Base-by-base conservation (phyloP, 2,797 vertebrate species). In the Platyrinchus mystaceus region DNA sequence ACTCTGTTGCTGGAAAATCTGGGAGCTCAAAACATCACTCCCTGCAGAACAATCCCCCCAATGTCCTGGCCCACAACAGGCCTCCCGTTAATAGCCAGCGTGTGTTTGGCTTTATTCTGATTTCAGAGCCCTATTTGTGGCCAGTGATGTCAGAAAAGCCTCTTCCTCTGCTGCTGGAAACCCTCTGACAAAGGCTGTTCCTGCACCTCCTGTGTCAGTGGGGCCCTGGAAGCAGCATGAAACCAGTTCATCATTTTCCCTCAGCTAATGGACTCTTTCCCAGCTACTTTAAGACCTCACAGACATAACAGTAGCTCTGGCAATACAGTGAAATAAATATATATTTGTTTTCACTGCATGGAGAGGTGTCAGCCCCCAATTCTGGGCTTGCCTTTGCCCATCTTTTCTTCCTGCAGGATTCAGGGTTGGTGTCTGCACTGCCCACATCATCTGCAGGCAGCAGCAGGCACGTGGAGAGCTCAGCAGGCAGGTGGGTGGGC, bases 161-260 rank as follows among this genome's bases (percentile, higher is more conserved):
- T 84, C 79, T 93, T 95, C 79, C 79, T 93, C 46, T 59, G 89
- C 96, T 86, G 46, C 30, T 89, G 76, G 66, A 75, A 92, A 47
- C 79, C 58, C 74, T 80, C 58, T 44, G 50, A 32, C 79, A 75
- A 19, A 64, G 75, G 81, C 86, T 90, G 53, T 36, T 89, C 47
- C 49, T 46, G 7, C 53, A 10, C 49, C 82, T 89, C 16, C n/a
- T 58, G 27, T 68, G 23, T 3, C 85, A 30, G 73, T 55, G 75
- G 70, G 82, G 79, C 49, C 41, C 87, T 59, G 84, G 50, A 19
- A 84, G 74, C 86, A 84, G 78, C 26, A 0, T 23, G 71, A 37
- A 67, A 60, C 28, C 64, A 2, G 27, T 32, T 70, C 59, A 15
- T 39, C 1, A 0, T 46, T 49, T 52, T 90, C 60, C 30, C 71